Evolutionary conservation across 1,140 invertebrate genomes (phyloP).

Genomic region (Aleiodes sp.): DNA sequence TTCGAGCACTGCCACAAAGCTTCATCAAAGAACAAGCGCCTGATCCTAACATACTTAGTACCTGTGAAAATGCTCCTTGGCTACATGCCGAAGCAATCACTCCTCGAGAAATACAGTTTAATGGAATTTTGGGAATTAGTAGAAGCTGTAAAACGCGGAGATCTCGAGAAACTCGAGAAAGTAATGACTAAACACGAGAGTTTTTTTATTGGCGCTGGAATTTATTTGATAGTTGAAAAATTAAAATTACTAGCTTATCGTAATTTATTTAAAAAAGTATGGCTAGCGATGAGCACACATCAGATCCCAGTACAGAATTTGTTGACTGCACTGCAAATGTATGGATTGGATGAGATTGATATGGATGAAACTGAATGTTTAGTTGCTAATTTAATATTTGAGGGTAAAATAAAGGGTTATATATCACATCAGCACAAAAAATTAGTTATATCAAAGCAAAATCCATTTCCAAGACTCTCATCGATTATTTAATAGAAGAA

Average conservation of each 20-base stretch:
- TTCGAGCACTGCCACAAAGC: constrained; percentile 88
- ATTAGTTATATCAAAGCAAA: constrained; percentile 96
- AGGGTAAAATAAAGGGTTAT: constrained; percentile 95
- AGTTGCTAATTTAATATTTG: constrained; percentile 94
- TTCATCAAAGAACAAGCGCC: constrained; percentile 88
- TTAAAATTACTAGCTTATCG: constrained; percentile 94
- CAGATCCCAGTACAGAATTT: constrained; percentile 90
- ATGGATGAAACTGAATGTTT: constrained; percentile 96
- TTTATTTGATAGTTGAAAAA: constrained; percentile 97
- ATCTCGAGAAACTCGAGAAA: constrained; percentile 84
- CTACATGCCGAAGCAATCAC: constrained; percentile 82
- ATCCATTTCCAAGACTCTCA: constrained; percentile 86
- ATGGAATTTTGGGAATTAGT: constrained; percentile 90
- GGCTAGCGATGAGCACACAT: constrained; percentile 85
- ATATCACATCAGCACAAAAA: constrained; percentile 98
- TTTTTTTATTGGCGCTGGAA: constrained; percentile 95
- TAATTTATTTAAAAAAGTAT: constrained; percentile 97
- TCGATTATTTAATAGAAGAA: constrained; percentile 46
- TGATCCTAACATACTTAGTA: constrained; percentile 95
- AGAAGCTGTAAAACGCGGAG: constrained; percentile 87
- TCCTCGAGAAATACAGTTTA: constrained; percentile 91
- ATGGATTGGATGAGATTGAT: constrained; percentile 86
- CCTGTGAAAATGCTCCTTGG: constrained; percentile 98
- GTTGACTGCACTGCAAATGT: constrained; percentile 80
- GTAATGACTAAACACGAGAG: constrained; percentile 87